Evolutionary conservation across 2,888 invertebrate genomes (phyloP).

Genomic region (Nephrocerus scutellatus): DNA sequence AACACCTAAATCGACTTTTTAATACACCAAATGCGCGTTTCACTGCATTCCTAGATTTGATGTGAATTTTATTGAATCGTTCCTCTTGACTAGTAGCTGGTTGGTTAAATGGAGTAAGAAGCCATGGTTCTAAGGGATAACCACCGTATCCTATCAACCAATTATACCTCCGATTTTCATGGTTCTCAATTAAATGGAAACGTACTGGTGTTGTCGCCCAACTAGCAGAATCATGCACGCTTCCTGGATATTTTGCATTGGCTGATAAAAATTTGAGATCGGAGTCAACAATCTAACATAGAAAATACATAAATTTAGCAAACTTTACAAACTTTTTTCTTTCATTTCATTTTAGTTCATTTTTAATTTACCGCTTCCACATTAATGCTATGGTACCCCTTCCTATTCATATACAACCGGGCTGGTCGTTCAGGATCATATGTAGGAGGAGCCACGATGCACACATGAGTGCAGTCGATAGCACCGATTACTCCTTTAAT

Average conservation of each 20-base stretch:
- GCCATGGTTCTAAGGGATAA: conserved; percentile 6
- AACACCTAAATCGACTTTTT: not conserved
- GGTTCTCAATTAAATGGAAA: not conserved
- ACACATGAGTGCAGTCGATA: conserved; percentile 1
- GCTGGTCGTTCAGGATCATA: not conserved
- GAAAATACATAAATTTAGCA: too few relatives aligned
- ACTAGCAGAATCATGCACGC: not conserved
- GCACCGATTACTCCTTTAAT: conserved; percentile 1
- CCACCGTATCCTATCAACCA: not conserved
- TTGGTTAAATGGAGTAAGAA: not conserved
- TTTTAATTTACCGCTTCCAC: not conserved
- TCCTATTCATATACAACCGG: conserved; percentile 1
- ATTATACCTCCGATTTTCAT: not conserved
- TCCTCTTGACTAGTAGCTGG: not conserved
- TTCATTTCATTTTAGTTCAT: too few relatives aligned
- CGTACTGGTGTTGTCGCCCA: not conserved
- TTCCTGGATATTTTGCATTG: conserved; percentile 2
- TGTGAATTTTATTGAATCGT: conserved; percentile 1
- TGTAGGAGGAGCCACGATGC: not conserved
- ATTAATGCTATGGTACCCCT: not conserved
- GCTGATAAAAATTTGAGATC: not conserved
- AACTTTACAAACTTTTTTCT: too few relatives aligned
- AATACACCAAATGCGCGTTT: not conserved
- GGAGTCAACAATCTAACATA: too few relatives aligned
- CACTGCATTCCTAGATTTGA: not conserved